A percentile compares a stretch with the other conserved stretches of the same genome.
These are phyloP conservation scores for Tokudaia tokunoshimensis DNA, from an alignment of 2,797 vertebrate genomes.

Conservation along the genomic window DNA sequence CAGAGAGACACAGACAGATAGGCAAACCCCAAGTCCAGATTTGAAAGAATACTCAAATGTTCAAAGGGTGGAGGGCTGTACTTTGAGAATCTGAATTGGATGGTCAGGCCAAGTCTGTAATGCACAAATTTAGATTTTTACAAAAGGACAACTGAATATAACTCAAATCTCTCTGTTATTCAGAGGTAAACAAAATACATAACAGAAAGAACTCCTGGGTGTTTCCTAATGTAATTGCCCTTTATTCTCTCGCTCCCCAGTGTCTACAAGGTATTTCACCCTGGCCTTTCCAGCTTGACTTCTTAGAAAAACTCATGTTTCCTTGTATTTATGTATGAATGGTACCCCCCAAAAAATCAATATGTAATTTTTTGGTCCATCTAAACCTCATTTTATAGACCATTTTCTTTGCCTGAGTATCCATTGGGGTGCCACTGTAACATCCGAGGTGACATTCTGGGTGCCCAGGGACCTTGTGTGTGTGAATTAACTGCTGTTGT, in stretches of 20 bases:
- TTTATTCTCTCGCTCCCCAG: conserved; percentile 27
- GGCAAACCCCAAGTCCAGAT: conserved; percentile 7
- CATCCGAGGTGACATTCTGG: neutral
- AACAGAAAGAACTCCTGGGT: conserved; percentile 20
- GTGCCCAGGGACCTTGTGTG: neutral
- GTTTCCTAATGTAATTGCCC: conserved; percentile 63
- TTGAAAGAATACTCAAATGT: conserved; percentile 24
- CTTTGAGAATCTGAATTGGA: conserved; percentile 59
- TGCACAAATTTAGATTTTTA: conserved; percentile 69
- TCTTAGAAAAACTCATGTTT: conserved; percentile 79
- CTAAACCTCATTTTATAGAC: conserved; percentile 72
- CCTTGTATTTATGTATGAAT: conserved; percentile 56
- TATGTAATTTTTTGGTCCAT: conserved; percentile 76
- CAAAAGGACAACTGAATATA: conserved; percentile 43
- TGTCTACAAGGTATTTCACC: neutral
- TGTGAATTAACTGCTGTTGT: conserved; percentile 32
- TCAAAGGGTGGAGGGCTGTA: conserved; percentile 25
- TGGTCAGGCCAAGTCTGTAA: neutral
- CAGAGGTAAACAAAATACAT: neutral
- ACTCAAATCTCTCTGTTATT: conserved; percentile 47
- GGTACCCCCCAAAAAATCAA: conserved; percentile 69
- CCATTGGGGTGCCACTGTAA: neutral
- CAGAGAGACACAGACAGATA: neutral
- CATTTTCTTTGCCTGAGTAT: conserved; percentile 68
- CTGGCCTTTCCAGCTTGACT: conserved; percentile 58